These are phyloP conservation scores for Dioctria linearis DNA, from an alignment of 2,888 invertebrate species.

Conservation along the genomic window DNA sequence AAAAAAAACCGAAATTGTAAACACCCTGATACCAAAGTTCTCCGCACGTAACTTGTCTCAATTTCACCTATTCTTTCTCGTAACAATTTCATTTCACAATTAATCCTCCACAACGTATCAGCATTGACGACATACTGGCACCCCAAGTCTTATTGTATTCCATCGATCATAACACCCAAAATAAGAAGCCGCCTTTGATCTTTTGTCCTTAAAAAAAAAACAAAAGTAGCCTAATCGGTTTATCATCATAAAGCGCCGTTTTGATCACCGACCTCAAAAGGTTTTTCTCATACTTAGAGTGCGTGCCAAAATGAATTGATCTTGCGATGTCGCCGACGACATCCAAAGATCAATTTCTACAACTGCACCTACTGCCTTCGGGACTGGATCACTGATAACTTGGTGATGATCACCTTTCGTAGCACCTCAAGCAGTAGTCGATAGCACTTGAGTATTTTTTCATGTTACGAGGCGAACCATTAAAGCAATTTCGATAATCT, in stretches of 20 bases:
- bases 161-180: constrained; percentile 20
- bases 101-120: too few species aligned
- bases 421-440: constrained; percentile 63
- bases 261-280: constrained; percentile 22
- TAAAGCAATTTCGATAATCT: constrained; percentile 67
- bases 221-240: constrained; percentile 6
- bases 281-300: constrained; percentile 14
- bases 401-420: constrained; percentile 46
- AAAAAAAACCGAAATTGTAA: too few species aligned
- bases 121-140: neutral
- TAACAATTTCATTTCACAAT: neutral
- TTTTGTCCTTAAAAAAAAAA: neutral
- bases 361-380: constrained; percentile 18
- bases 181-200: constrained; percentile 18
- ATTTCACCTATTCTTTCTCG: too few species aligned
- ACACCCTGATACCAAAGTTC: too few species aligned
- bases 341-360: constrained; percentile 8
- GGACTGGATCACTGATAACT: constrained; percentile 2
- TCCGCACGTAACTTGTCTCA: too few species aligned
- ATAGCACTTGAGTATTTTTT: constrained; percentile 72
- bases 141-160: neutral
- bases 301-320: constrained; percentile 26
- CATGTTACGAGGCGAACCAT: constrained; percentile 72
- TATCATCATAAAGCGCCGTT: constrained; percentile 23
- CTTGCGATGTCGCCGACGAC: constrained; percentile 25